Conservation (phyloP, 1,140 invertebrate genomes). For the Zophobas atratus region DNA sequence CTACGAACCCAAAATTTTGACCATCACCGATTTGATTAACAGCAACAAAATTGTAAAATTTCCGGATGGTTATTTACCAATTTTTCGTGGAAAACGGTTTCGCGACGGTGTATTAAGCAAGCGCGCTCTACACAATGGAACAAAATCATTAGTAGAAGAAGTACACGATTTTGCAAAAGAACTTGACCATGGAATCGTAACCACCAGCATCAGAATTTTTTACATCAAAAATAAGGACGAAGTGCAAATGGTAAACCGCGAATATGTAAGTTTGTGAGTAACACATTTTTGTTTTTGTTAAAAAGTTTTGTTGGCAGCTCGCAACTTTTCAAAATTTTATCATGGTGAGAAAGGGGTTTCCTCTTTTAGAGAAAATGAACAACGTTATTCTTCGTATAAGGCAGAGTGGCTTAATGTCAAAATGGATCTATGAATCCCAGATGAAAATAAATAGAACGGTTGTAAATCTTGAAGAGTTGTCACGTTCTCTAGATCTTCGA, state of each 20-base stretch:
- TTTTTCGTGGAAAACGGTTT: no score
- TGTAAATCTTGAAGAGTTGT: not conserved
- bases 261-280: not conserved
- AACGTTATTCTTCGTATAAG: constrained; percentile 1
- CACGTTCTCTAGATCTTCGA: not conserved
- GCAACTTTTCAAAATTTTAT: not conserved
- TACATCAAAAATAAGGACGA: not conserved
- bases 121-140: no score
- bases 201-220: not conserved
- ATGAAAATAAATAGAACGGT: not conserved
- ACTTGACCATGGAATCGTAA: constrained; percentile 4
- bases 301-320: not conserved
- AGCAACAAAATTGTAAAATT: no score
- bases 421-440: constrained; percentile 3
- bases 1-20: no score
- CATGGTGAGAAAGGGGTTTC: constrained; percentile 7
- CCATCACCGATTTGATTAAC: no score
- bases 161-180: no score
- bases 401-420: constrained; percentile 5
- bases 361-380: not conserved
- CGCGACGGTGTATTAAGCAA: no score
- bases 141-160: no score
- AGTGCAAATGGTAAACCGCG: not conserved
- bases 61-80: no score
- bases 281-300: not conserved